Conservation (phyloP, 53 echinoderm and acorn worm genomes). For the Zoroaster sp. region DNA sequence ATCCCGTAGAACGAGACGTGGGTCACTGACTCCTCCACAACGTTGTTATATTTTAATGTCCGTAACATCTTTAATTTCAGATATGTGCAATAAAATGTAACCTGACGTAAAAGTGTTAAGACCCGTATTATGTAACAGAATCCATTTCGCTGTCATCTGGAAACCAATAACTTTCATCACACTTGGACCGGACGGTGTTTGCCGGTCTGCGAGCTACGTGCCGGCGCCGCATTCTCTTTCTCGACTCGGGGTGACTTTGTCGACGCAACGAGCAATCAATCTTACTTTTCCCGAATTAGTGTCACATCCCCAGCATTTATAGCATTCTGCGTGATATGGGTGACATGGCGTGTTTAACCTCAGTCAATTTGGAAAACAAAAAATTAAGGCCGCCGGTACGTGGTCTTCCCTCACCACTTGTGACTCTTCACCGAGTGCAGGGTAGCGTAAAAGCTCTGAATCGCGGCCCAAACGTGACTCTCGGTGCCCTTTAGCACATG, state of each 20-base stretch:
- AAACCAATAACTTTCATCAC: slow-evolving; percentile 25
- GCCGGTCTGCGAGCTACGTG: background rate
- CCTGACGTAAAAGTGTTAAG: background rate
- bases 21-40: background rate
- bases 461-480: slow-evolving; percentile 13
- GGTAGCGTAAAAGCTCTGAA: background rate
- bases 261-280: slow-evolving; percentile 24
- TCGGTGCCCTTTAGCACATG: slow-evolving; percentile 34
- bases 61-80: background rate
- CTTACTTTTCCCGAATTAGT: slow-evolving; percentile 30
- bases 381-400: background rate
- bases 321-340: slow-evolving; percentile 2
- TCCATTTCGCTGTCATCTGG: background rate
- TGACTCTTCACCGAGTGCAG: background rate
- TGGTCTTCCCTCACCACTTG: slow-evolving; percentile 7
- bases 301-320: slow-evolving; percentile 37
- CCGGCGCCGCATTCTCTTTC: background rate
- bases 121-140: slow-evolving; percentile 17
- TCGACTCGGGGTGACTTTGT: background rate
- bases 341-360: slow-evolving; percentile 54
- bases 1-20: no score
- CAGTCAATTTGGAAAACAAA: background rate
- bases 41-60: background rate
- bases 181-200: background rate
- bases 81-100: background rate